Evolutionary conservation across 2,888 invertebrate genomes (phyloP).

Genomic region (Phytoseiulus persimilis): DNA sequence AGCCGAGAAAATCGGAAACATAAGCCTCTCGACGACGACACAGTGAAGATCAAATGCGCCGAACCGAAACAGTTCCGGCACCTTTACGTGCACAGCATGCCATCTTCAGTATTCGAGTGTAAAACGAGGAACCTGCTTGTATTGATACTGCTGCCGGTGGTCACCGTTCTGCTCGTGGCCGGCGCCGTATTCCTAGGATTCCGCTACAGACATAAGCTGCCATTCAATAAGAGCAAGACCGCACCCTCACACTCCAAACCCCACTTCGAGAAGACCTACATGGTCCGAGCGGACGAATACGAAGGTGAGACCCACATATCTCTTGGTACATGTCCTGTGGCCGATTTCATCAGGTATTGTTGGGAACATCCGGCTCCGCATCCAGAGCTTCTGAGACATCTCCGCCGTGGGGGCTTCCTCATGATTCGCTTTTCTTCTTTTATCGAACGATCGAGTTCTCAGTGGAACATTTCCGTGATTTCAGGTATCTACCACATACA

Average conservation of each 20-base stretch:
- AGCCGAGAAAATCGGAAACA: slow-evolving; percentile 9
- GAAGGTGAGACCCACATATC: slow-evolving; percentile 7
- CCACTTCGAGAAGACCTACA: slow-evolving; percentile 30
- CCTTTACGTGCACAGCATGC: slow-evolving; percentile 13
- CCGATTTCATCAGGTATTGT: too few relatives aligned
- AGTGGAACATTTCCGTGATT: too few relatives aligned
- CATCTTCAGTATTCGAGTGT: background rate
- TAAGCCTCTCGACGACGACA: slow-evolving; percentile 12
- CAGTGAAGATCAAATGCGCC: slow-evolving; percentile 22
- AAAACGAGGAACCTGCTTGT: background rate
- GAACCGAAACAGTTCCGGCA: slow-evolving; percentile 25
- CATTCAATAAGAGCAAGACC: slow-evolving; percentile 13
- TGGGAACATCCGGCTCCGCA: too few relatives aligned
- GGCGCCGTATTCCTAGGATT: background rate
- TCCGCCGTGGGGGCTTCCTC: too few relatives aligned
- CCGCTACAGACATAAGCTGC: slow-evolving; percentile 32
- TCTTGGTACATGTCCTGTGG: too few relatives aligned
- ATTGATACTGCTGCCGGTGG: background rate
- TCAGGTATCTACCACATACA: slow-evolving; percentile 31
- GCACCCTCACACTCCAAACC: background rate
- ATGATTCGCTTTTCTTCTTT: too few relatives aligned
- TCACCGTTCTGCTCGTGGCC: background rate
- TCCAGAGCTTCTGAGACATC: too few relatives aligned
- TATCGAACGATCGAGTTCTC: too few relatives aligned
- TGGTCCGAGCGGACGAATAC: slow-evolving; percentile 24